Base-by-base conservation (phyloP, 1,140 invertebrate genomes). In the Heliconius melpomene region DNA sequence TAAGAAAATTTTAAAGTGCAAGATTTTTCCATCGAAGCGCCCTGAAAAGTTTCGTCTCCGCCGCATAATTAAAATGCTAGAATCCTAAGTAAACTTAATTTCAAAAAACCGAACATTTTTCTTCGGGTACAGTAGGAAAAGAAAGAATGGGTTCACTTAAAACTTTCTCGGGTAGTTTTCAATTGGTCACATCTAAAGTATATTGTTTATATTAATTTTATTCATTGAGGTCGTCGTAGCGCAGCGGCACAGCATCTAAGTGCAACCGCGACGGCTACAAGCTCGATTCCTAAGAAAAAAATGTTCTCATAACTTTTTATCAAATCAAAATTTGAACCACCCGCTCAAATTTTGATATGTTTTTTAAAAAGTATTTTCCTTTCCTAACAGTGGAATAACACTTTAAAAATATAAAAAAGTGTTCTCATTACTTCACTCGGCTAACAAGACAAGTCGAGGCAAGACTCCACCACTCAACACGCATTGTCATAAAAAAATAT, bases 11-110 rank as follows among this genome's bases (percentile, higher is more conserved):
- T 66, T 26, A 66, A 66, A 66, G 60, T 66, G 60, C 23, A 66
- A 66, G 60, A 66, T 66, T 66, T 66, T 66, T 66, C 60, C 23
- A 66, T 66, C 23, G 60, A 66, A 66, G 23, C 60, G 23, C 13
- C 23, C 7, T 66, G 23, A 13, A 29, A 66, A 66, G 60, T 66
- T 66, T 29, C 60, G 23, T 26, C 60, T 66, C 23, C 23, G 60
- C 60, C 26, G 60, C 60, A 66, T 66, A 66, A 66, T 66, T 66
- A 66, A n/a, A 66, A 66, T 26, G 60, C 29, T 26, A 66, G 60
- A 66, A 26, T 23, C 26, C 26, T 66, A 26, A 66, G 60, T 66
- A 26, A 66, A 66, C 23, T 66, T 26, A 26, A 66, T 66, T 66
- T 66, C 23, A 26, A 26, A 66, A 36, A 66, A 66, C 13, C 60